Conservation (phyloP, 2,888 invertebrate species). For the Aelia acuminata region DNA sequence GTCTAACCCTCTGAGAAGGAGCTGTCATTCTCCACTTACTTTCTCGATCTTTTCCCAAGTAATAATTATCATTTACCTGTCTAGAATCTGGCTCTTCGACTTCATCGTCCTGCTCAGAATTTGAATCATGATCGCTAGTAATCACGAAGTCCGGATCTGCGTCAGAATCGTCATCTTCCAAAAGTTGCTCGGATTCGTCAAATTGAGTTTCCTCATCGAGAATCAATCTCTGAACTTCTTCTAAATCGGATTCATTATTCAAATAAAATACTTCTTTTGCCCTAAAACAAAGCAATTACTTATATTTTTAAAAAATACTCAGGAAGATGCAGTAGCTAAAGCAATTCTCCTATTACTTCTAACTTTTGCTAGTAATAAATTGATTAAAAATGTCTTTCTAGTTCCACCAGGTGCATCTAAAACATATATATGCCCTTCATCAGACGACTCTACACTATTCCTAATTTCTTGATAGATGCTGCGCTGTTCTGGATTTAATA, state of each 20-base stretch:
- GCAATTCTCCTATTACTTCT: too few species aligned
- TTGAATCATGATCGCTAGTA: background rate
- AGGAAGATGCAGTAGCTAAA: too few species aligned
- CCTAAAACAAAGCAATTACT: background rate
- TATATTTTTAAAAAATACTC: background rate
- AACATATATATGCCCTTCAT: too few species aligned
- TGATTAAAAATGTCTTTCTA: too few species aligned
- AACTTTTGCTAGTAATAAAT: too few species aligned
- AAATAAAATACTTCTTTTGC: background rate
- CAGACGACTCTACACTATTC: too few species aligned
- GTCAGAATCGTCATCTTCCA: background rate
- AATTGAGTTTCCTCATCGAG: background rate
- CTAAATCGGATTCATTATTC: background rate
- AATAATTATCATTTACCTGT: slow-evolving; percentile 1
- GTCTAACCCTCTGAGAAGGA: slow-evolving; percentile 1
- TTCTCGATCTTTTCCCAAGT: background rate
- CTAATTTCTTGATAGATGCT: too few species aligned
- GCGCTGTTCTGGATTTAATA: too few species aligned
- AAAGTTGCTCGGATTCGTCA: slow-evolving; percentile 1
- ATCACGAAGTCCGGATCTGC: background rate
- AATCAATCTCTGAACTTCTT: background rate
- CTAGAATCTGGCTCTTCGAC: background rate
- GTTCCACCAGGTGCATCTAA: too few species aligned
- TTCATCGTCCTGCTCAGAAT: background rate
- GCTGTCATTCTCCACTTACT: background rate